Conservation (phyloP, 2,113 vertebrate genomes). For the Stegostoma tigrinum region DNA sequence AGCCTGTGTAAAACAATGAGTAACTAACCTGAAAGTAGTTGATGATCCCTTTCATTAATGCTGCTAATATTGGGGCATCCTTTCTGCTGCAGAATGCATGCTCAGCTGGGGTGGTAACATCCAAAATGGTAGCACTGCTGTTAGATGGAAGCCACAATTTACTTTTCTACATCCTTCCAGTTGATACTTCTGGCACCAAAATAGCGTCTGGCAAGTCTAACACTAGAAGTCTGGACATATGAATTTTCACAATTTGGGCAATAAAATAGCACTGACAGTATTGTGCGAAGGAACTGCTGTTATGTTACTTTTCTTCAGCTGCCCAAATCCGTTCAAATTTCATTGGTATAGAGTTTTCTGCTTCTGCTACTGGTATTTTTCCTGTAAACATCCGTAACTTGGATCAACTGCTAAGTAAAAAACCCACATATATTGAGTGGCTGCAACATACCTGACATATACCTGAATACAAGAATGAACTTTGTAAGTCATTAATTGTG, state of each 20-base stretch:
- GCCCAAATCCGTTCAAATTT: neutral
- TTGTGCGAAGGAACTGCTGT: neutral
- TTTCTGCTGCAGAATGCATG: neutral
- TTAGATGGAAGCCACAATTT: neutral
- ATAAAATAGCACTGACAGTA: neutral
- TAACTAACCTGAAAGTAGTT: neutral
- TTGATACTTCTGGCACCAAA: neutral
- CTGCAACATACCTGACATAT: neutral
- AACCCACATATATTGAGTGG: neutral
- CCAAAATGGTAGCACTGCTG: neutral
- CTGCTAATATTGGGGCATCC: neutral
- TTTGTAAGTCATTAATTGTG: neutral
- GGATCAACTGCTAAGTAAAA: neutral
- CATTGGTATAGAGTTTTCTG: neutral
- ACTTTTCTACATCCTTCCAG: neutral
- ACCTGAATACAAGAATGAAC: neutral
- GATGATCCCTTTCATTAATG: neutral
- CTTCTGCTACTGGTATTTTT: neutral
- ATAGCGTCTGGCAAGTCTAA: neutral
- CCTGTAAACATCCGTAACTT: neutral
- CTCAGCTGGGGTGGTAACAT: neutral
- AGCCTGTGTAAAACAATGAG: neutral
- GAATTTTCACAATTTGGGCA: neutral
- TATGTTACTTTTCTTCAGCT: neutral
- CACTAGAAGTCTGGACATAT: neutral